Evolutionary conservation across 2,797 vertebrate species (phyloP).

Genomic region (Selene dorsalis): DNA sequence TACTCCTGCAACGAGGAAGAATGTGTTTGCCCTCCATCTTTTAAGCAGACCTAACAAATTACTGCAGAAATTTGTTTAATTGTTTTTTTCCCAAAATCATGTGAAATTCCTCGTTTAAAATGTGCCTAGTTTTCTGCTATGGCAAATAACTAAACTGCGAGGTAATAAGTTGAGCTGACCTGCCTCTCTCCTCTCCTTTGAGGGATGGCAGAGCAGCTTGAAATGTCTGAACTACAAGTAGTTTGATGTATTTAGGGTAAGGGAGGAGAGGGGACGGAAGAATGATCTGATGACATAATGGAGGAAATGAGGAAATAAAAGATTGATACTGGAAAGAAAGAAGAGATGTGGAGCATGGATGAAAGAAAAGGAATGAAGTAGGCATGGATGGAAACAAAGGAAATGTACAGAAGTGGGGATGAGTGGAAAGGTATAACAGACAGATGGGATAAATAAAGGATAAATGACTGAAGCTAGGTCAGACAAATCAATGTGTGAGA

Average conservation of each 20-base stretch:
- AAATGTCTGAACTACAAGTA: conserved; percentile 34
- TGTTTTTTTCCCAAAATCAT: conserved; percentile 59
- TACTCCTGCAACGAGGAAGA: not conserved
- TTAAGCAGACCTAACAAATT: conserved; percentile 15
- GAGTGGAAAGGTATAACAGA: not conserved
- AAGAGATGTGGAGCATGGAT: not conserved
- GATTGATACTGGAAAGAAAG: not conserved
- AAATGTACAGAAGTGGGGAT: not conserved
- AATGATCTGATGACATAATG: not conserved
- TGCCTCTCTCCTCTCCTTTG: conserved; percentile 22
- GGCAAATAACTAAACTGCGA: conserved; percentile 48
- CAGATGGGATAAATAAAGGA: no score
- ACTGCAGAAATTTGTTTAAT: conserved; percentile 52
- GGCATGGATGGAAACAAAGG: not conserved
- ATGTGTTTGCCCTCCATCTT: conserved; percentile 14
- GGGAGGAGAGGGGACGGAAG: not conserved
- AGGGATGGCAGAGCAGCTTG: conserved; percentile 15
- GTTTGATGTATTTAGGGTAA: conserved; percentile 1
- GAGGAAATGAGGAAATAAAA: conserved; percentile 4
- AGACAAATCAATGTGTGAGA: not conserved
- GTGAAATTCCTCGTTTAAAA: conserved; percentile 44
- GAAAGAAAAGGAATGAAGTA: not conserved
- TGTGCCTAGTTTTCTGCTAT: conserved; percentile 36
- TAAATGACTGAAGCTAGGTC: not conserved
- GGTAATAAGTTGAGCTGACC: conserved; percentile 47